phyloP scores from a whole-genome alignment of 2,888 invertebrate genomes.

The Eutolmus rufibarbis region DNA sequence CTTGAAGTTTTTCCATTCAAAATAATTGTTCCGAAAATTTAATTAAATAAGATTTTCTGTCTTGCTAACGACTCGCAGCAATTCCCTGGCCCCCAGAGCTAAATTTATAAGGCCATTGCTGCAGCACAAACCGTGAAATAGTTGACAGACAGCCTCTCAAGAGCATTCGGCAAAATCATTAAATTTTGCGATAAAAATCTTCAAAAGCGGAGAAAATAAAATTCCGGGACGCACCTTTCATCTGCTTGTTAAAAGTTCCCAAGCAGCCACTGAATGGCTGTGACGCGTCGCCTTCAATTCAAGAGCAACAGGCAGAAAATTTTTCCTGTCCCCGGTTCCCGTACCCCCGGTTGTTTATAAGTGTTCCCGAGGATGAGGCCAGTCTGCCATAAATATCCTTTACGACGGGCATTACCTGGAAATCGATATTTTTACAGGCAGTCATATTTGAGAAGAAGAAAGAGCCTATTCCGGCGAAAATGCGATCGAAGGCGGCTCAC shows the following conservation, averaged over 20 bases:
- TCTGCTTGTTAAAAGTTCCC: neutral
- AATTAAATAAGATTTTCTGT: neutral
- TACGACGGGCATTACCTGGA: slow-evolving; percentile 10
- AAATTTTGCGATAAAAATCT: neutral
- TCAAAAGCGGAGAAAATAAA: neutral
- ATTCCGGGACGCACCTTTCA: neutral
- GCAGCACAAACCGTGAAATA: neutral
- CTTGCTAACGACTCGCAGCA: neutral
- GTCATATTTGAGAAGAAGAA: neutral
- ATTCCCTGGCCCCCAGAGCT: neutral
- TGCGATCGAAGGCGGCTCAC: neutral
- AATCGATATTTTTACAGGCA: slow-evolving; percentile 10
- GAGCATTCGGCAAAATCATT: neutral
- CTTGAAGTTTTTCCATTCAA: neutral
- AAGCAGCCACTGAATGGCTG: neutral
- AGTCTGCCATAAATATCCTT: slow-evolving; percentile 5
- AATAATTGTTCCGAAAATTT: neutral
- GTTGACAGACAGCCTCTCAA: neutral
- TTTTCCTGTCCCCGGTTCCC: neutral
- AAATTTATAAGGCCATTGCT: neutral
- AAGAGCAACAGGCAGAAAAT: neutral
- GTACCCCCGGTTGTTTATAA: neutral
- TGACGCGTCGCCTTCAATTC: neutral
- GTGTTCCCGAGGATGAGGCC: neutral
- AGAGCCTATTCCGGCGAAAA: neutral